Conservation (phyloP, 2,113 vertebrate species). For the Ammodytes dubius region DNA sequence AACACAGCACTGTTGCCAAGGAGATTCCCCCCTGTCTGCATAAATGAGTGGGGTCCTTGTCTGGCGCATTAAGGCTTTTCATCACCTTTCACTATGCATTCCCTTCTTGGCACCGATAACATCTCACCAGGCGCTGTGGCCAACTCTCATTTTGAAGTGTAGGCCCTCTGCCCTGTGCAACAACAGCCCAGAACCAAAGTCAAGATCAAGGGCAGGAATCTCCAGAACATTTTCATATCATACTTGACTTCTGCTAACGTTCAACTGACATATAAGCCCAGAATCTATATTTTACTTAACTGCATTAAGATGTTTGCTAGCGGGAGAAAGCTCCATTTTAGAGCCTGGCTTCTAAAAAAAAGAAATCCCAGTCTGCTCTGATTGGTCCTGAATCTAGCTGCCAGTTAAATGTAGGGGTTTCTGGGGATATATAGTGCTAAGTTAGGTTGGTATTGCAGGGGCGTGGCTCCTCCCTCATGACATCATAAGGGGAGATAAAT, state of each 20-base stretch:
- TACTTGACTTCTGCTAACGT: not conserved
- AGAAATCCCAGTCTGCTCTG: too few species aligned
- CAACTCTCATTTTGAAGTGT: constrained; percentile 17
- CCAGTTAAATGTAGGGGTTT: too few species aligned
- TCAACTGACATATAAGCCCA: not conserved
- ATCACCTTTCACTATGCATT: constrained; percentile 58
- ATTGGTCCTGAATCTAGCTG: too few species aligned
- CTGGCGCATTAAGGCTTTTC: constrained; percentile 51
- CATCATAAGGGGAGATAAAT: too few species aligned
- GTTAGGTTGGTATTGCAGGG: too few species aligned
- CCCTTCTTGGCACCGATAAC: constrained; percentile 40
- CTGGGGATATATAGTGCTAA: too few species aligned
- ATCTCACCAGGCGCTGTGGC: constrained; percentile 26
- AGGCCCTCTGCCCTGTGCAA: not conserved
- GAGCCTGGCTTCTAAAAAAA: too few species aligned
- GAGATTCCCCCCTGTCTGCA: constrained; percentile 43
- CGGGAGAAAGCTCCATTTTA: too few species aligned
- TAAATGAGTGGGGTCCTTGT: constrained; percentile 65
- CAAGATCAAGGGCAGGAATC: constrained; percentile 27
- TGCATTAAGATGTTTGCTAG: too few species aligned
- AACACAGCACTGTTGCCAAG: constrained; percentile 55
- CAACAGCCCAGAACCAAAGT: constrained; percentile 3
- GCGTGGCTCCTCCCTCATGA: too few species aligned
- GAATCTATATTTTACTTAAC: not conserved
- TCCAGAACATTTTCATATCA: constrained; percentile 6